Base-by-base conservation (phyloP, 2,797 vertebrate species). In the Leuciscus waleckii region DNA sequence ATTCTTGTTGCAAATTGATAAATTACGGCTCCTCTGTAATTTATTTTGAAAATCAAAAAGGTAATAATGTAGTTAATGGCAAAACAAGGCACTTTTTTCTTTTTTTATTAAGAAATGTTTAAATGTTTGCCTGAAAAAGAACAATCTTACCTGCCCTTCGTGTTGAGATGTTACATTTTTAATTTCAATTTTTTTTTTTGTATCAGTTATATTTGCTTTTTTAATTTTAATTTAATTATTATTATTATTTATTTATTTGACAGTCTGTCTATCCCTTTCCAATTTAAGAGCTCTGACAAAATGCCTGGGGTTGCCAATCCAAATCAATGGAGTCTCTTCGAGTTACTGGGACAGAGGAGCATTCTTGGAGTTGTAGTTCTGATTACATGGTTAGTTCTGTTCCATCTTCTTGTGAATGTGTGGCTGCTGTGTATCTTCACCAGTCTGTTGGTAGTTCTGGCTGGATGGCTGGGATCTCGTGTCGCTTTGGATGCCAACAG, bases 391-490 rank as follows among this genome's bases (percentile, higher is more conserved):
- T 91, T 98, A 1, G 7, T 98, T 80, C 92, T 97, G 10, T 94
- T 98, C 83, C 96, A 96, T 83, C 91, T 97, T 17, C 91, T 98
- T 41, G 95, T 98, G 23, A 97, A 96, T 0, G 91, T 97, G 41
- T 96, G 96, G 95, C 92, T 94, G 0, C 94, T 98, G 37, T 97
- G 95, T 56, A 19, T 98, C 89, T 95, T 98, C 73, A 98, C 95
- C 0, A 96, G 94, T 3, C 86, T 93, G 16, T 81, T 98, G 88
- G 91, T 95, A 0, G 95, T 94, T 2, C 91, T 98, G 6, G 97
- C 97, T 0, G 96, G 95, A 1, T 99, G 98, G 97, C 87, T 98
- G 17, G 97, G 97, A 0, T 95, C 96, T 2, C 93, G 91, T 0
- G 93, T 93, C 0, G 49, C 96, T 1, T 83, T 93, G 2, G 90